Evolutionary conservation across 1,140 invertebrate species (phyloP).

Genomic region (Arion vulgaris): DNA sequence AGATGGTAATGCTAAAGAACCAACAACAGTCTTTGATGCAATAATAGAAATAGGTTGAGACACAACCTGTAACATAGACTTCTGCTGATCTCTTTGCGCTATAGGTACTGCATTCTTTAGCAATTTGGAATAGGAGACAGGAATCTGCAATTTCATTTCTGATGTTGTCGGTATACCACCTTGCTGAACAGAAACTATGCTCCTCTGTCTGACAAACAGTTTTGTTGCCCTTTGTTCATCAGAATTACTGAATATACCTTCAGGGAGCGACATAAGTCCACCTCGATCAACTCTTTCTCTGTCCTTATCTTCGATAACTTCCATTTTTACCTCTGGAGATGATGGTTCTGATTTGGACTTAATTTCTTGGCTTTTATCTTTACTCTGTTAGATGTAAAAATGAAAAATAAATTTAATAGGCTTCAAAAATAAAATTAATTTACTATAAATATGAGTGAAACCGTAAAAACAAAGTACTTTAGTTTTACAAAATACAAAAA

Average conservation of each 20-base stretch:
- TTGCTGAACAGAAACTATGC: neutral
- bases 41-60: neutral
- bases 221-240: neutral
- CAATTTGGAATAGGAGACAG: neutral
- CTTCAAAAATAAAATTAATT: neutral
- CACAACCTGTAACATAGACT: neutral
- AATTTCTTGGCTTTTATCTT: neutral
- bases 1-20: neutral
- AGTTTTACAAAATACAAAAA: too few species aligned
- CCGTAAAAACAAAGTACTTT: too few species aligned
- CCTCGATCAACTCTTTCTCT: neutral
- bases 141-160: neutral
- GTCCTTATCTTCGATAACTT: neutral
- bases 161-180: neutral
- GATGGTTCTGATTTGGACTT: slow-evolving; percentile 23
- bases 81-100: neutral
- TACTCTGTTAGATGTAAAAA: slow-evolving; percentile 5
- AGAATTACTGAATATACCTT: neutral
- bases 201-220: neutral
- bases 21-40: neutral
- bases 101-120: neutral
- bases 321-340: slow-evolving; percentile 18
- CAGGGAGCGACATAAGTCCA: slow-evolving; percentile 30
- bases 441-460: too few species aligned
- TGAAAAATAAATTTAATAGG: neutral